A percentile compares a stretch with the other conserved stretches of the same genome.
Conservation (phyloP, 2,797 vertebrate species). For the Fundulus diaphanus region DNA sequence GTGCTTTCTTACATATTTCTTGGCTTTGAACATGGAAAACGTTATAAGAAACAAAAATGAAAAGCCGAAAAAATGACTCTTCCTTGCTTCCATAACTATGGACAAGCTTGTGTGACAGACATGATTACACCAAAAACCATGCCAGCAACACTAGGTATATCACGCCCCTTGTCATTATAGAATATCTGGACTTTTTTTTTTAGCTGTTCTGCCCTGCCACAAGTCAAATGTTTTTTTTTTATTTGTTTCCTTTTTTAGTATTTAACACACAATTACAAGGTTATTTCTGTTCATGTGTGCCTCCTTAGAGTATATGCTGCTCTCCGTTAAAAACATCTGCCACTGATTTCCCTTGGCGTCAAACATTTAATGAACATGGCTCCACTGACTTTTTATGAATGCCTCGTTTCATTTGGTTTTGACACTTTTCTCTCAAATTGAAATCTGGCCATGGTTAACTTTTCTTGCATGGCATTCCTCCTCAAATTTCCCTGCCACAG, state of each 20-base stretch:
- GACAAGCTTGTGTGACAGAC: neutral
- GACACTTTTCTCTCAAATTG: constrained; percentile 58
- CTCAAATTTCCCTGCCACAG: constrained; percentile 53
- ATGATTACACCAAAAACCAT: constrained; percentile 4
- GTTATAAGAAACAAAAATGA: neutral
- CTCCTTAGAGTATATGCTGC: constrained; percentile 54
- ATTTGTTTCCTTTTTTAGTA: constrained; percentile 39
- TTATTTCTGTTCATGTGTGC: constrained; percentile 65
- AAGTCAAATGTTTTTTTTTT: constrained; percentile 30
- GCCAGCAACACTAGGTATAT: constrained; percentile 10
- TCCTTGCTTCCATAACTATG: neutral
- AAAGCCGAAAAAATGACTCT: neutral
- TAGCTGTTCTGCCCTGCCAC: constrained; percentile 5
- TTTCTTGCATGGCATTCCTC: constrained; percentile 51
- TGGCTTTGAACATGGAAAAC: neutral
- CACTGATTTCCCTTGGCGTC: constrained; percentile 82
- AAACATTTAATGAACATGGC: constrained; percentile 78
- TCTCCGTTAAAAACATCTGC: constrained; percentile 80
- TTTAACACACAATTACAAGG: constrained; percentile 58
- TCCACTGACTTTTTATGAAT: constrained; percentile 72
- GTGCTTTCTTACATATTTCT: neutral
- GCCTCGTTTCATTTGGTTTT: constrained; percentile 73
- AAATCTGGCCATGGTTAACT: constrained; percentile 64
- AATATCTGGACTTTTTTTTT: constrained; percentile 10
- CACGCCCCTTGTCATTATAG: constrained; percentile 9